These are phyloP conservation scores for Chesias legatella DNA, from an alignment of 2,888 invertebrate genomes.

Conservation along the genomic window DNA sequence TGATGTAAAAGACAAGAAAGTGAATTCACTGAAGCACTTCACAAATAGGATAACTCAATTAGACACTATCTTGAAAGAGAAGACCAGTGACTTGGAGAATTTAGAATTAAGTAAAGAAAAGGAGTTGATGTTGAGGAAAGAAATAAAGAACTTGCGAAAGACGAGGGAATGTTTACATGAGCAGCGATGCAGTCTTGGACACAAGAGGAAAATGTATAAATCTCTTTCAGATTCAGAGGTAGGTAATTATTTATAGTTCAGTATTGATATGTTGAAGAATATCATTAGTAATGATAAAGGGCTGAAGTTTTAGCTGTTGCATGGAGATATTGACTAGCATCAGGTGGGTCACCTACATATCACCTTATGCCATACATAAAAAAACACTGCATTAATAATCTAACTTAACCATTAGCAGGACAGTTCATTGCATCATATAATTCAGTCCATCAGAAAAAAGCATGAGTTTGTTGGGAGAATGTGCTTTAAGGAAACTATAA, in stretches of 20 bases:
- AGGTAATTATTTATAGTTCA: slow-evolving; percentile 18
- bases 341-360: too few relatives aligned
- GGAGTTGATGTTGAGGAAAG: slow-evolving; percentile 84
- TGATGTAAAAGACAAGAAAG: slow-evolving; percentile 78
- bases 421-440: background rate
- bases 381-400: too few relatives aligned
- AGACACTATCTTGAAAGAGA: slow-evolving; percentile 85
- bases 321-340: too few relatives aligned
- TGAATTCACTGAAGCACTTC: slow-evolving; percentile 82
- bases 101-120: slow-evolving; percentile 80
- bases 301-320: too few relatives aligned
- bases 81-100: slow-evolving; percentile 83
- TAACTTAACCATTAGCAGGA: too few relatives aligned
- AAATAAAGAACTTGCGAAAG: slow-evolving; percentile 88
- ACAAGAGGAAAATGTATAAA: slow-evolving; percentile 87
- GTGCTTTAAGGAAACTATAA: too few relatives aligned
- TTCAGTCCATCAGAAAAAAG: too few relatives aligned
- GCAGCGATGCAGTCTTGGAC: slow-evolving; percentile 86
- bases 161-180: slow-evolving; percentile 89
- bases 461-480: too few relatives aligned
- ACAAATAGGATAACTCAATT: slow-evolving; percentile 84
- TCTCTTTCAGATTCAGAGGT: slow-evolving; percentile 85
- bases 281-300: too few relatives aligned
- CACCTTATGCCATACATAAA: too few relatives aligned
- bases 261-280: too few relatives aligned